A percentile compares a stretch with the other conserved stretches of the same genome.
Evolutionary conservation across 1,140 invertebrate genomes (phyloP).

Genomic region (Palaemon carinicauda): DNA sequence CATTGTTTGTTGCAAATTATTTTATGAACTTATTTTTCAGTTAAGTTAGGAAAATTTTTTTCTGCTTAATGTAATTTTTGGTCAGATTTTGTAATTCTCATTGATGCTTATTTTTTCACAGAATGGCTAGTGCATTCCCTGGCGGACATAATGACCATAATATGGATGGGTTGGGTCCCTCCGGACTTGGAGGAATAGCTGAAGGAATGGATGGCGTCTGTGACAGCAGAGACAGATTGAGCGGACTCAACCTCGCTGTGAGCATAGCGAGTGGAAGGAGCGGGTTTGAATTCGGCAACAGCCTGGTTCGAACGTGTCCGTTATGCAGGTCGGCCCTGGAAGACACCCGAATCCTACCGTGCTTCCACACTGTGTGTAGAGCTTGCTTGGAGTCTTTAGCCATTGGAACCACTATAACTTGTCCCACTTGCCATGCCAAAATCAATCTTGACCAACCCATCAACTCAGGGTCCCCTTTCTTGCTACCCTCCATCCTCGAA

Average conservation of each 20-base stretch:
- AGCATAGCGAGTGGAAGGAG: background rate
- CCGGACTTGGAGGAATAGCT: slow-evolving; percentile 30
- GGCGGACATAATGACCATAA: slow-evolving; percentile 48
- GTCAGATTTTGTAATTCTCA: background rate
- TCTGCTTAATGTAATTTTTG: too few relatives aligned
- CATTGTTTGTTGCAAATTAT: too few relatives aligned
- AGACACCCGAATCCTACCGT: slow-evolving; percentile 67
- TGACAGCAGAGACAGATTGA: background rate
- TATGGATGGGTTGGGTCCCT: slow-evolving; percentile 38
- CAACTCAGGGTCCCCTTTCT: slow-evolving; percentile 63
- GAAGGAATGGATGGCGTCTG: background rate
- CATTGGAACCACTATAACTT: slow-evolving; percentile 60
- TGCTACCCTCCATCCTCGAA: slow-evolving; percentile 63
- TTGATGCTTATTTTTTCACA: slow-evolving; percentile 13
- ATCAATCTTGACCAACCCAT: slow-evolving; percentile 62
- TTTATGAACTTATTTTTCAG: too few relatives aligned
- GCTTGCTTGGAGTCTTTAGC: slow-evolving; percentile 64
- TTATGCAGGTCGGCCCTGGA: slow-evolving; percentile 64
- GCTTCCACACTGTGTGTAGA: slow-evolving; percentile 68
- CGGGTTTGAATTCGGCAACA: background rate
- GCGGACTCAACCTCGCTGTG: slow-evolving; percentile 37
- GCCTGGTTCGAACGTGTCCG: slow-evolving; percentile 60
- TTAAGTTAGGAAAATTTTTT: too few relatives aligned
- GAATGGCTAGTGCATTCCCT: slow-evolving; percentile 61
- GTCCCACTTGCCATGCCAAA: slow-evolving; percentile 64